Evolutionary conservation across 2,113 vertebrate species (phyloP).

Genomic region (Stomatorhinus ivindoensis): DNA sequence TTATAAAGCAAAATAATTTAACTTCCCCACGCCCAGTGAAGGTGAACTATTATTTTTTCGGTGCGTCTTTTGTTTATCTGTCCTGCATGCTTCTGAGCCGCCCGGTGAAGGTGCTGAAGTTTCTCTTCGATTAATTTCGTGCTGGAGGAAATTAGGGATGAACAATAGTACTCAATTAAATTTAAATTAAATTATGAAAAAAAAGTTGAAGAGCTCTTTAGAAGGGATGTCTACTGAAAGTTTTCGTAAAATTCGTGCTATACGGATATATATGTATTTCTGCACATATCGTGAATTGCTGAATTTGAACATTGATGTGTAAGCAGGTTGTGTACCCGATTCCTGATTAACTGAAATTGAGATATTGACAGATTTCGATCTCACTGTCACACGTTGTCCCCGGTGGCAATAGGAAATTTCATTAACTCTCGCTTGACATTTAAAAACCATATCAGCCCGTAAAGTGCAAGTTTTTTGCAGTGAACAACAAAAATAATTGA

Average conservation of each 20-base stretch:
- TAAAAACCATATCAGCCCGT: not conserved
- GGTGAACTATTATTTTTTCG: not conserved
- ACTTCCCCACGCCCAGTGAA: not conserved
- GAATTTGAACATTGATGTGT: not conserved
- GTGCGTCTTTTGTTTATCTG: not conserved
- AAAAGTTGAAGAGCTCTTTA: not conserved
- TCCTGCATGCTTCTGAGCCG: not conserved
- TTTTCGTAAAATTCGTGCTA: not conserved
- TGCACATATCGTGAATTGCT: not conserved
- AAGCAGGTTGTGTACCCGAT: not conserved
- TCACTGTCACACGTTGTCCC: not conserved
- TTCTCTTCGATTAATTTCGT: not conserved
- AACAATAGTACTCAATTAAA: not conserved
- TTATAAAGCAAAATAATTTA: not conserved
- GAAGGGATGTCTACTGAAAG: not conserved
- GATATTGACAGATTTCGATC: not conserved
- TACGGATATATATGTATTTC: not conserved
- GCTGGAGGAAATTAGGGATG: not conserved
- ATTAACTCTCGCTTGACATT: slow-evolving; percentile 1
- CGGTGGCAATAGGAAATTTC: not conserved
- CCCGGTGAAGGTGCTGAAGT: not conserved
- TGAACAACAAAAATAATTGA: not conserved
- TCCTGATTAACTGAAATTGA: not conserved
- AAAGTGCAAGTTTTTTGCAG: not conserved
- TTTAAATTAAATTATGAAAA: not conserved